Evolutionary conservation across 2,113 vertebrate species (phyloP).

Genomic region (Lycaon pictus): DNA sequence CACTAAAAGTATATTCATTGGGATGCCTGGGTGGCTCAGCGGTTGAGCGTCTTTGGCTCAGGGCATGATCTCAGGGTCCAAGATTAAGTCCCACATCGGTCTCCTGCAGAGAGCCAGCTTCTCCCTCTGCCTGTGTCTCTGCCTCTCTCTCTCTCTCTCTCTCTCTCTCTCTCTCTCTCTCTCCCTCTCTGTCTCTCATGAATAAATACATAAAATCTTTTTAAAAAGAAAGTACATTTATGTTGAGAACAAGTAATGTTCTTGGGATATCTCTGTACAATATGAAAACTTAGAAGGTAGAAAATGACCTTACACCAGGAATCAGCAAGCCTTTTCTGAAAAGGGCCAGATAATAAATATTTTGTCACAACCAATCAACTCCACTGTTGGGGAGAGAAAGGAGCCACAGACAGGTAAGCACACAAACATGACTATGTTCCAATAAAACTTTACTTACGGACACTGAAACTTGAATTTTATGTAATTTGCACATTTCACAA

Average conservation of each 20-base stretch:
- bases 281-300: neutral
- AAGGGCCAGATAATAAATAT: neutral
- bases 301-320: neutral
- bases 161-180: too few relatives aligned
- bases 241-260: neutral
- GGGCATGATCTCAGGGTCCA: too few relatives aligned
- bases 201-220: too few relatives aligned
- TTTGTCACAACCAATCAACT: neutral
- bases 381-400: neutral
- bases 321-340: neutral
- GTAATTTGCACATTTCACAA: neutral
- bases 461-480: neutral
- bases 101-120: too few relatives aligned
- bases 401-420: neutral
- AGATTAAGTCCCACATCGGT: too few relatives aligned
- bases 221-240: neutral
- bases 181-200: too few relatives aligned
- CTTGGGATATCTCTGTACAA: neutral
- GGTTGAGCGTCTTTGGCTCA: too few relatives aligned
- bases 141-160: too few relatives aligned
- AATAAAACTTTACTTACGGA: neutral
- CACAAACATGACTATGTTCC: neutral
- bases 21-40: too few relatives aligned
- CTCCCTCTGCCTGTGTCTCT: too few relatives aligned
- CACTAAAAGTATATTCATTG: neutral